Evolutionary conservation across 2,797 vertebrate species (phyloP), one percentile per base, ranked within the genome.

Genomic region (Poliocrania exsul): DNA sequence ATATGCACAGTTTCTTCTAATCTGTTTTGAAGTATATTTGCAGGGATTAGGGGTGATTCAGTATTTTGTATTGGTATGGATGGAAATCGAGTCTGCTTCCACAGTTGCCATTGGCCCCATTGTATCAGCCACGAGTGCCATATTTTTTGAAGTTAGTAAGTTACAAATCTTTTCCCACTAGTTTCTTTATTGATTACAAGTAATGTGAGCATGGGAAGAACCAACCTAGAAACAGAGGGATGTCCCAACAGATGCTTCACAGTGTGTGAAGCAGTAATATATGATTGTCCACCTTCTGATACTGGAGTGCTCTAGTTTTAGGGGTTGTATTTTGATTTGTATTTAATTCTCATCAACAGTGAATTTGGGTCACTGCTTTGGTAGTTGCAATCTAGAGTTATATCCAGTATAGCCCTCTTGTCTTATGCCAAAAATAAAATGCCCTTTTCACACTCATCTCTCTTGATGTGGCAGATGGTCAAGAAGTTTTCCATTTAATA

Each of bases 1-100:
- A 95, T 96, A 94, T 96, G 89, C 95, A 96, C 88, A 95, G 75
- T 93, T 95, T 93, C 94, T 97, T 96, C 92, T 96, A 84, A 86
- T 84, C 87, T 88, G 86, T 96, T 97, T 74, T 91, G 91, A 97
- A 93, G 81, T 94, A 78, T 92, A 95, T 88, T 95, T 97, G 96
- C 94, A 96, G 96, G 93, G 92, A 96, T 89, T 78, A 70, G 94
- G 90, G 94, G 95, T 93, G 93, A 93, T 94, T 95, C 95, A 93
- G 95, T 96, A 80, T 97, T 95, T 96, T 93, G 73, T 87, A 37
- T 94, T 74, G 7, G 29, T 88, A 67, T 69, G 70, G 95, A 62
- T 91, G 85, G 91, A 96, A 90, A 91, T 83, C 56, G 35, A 81
- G 86, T 87, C 84, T 84, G 42, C 88, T 96, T 93, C 94, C 93